A percentile compares a stretch with the other conserved stretches of the same genome.
These are phyloP conservation scores for Sebastes iracundus DNA, from an alignment of 2,797 vertebrate species.

Conservation along the genomic window DNA sequence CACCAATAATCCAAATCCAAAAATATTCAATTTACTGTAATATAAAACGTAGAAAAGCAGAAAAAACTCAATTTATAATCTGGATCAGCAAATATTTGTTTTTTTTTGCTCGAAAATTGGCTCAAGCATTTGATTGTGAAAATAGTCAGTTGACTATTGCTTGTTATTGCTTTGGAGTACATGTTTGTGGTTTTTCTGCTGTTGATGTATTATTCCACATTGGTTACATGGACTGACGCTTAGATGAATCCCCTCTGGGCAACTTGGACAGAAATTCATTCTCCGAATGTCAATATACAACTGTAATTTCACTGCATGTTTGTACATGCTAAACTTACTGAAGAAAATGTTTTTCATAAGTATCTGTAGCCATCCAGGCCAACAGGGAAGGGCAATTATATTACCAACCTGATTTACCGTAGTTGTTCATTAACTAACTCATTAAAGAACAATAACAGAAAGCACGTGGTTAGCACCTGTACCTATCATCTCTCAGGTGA, in stretches of 20 bases:
- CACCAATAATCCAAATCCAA: neutral
- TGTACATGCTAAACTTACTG: neutral
- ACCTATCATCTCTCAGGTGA: neutral
- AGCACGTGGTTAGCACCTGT: neutral
- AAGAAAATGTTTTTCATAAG: neutral
- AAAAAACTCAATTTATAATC: neutral
- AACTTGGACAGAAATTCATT: no score
- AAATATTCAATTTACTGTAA: neutral
- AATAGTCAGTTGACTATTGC: no score
- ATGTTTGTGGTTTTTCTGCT: no score
- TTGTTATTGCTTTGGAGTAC: no score
- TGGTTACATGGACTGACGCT: no score
- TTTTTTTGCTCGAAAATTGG: neutral
- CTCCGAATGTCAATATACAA: neutral
- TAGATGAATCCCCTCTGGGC: no score
- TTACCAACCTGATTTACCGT: neutral
- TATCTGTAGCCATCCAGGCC: neutral
- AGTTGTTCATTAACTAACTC: constrained; percentile 13
- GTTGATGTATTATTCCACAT: no score
- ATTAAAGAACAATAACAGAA: neutral
- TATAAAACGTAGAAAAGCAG: neutral
- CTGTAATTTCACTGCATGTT: neutral
- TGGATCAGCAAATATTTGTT: neutral
- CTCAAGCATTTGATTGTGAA: no score
- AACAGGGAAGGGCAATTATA: neutral